These are phyloP conservation scores for Acrossocheilus fasciatus DNA, from an alignment of 2,797 vertebrate species.

Conservation along the genomic window DNA sequence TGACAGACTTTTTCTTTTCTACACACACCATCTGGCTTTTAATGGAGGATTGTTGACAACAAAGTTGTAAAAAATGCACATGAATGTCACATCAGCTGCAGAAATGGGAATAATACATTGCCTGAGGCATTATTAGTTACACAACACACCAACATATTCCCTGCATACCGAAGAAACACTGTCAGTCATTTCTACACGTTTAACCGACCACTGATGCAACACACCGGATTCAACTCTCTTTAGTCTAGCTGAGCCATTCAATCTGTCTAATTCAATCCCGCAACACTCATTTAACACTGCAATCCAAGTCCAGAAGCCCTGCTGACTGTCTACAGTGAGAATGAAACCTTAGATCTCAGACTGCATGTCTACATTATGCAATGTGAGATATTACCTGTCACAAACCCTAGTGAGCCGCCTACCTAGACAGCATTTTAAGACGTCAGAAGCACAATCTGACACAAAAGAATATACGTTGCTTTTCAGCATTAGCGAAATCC, in stretches of 20 bases:
- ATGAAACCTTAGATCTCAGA: not conserved
- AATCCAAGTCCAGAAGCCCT: not conserved
- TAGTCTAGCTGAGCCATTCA: not conserved
- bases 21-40: conserved; percentile 22
- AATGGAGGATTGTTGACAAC: not conserved
- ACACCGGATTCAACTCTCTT: conserved; percentile 7
- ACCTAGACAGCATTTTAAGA: not conserved
- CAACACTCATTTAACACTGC: not conserved
- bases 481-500: not conserved
- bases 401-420: conserved; percentile 15
- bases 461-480: not conserved
- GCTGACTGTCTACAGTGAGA: not conserved
- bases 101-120: not conserved
- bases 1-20: not conserved
- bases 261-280: not conserved
- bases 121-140: not conserved
- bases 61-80: not conserved
- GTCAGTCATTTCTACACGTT: not conserved
- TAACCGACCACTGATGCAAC: conserved; percentile 4
- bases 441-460: not conserved
- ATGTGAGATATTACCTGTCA: not conserved
- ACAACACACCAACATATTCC: not conserved
- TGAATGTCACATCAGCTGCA: not conserved
- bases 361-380: not conserved
- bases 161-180: not conserved